phyloP scores from a whole-genome alignment of 2,113 vertebrate genomes.

The Alligator sinensis region DNA sequence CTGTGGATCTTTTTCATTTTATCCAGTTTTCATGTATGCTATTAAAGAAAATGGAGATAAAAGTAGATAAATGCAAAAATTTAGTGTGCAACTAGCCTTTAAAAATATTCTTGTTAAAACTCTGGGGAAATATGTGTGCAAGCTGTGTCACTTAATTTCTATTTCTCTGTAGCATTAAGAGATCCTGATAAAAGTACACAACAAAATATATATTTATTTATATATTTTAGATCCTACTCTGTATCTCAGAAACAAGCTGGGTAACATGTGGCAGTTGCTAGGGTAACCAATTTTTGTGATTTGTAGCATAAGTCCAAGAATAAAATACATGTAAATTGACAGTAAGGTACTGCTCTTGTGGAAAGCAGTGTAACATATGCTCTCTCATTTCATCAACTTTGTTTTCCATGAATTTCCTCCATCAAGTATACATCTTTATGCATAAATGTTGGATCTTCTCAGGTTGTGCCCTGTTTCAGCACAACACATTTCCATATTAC shows the following conservation, averaged over 20 bases:
- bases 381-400: slow-evolving; percentile 44
- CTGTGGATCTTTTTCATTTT: not conserved
- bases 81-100: not conserved
- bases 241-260: slow-evolving; percentile 52
- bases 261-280: slow-evolving; percentile 73
- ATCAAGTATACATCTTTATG: slow-evolving; percentile 1
- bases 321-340: slow-evolving; percentile 68
- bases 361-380: slow-evolving; percentile 24
- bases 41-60: not conserved
- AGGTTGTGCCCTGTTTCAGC: not conserved
- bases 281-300: slow-evolving; percentile 77
- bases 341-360: slow-evolving; percentile 36
- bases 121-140: not conserved
- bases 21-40: not conserved
- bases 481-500: not conserved
- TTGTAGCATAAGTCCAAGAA: slow-evolving; percentile 67
- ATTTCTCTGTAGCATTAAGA: slow-evolving; percentile 9
- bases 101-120: slow-evolving; percentile 6
- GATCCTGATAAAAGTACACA: slow-evolving; percentile 27
- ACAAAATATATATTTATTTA: not conserved
- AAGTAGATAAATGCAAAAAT: not conserved
- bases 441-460: slow-evolving; percentile 27
- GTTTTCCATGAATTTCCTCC: slow-evolving; percentile 4
- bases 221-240: slow-evolving; percentile 35
- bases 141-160: not conserved